Evolutionary conservation across 2,888 invertebrate species (phyloP), one percentile per base, ranked within the genome.

Genomic region (Polymixis flavicincta): DNA sequence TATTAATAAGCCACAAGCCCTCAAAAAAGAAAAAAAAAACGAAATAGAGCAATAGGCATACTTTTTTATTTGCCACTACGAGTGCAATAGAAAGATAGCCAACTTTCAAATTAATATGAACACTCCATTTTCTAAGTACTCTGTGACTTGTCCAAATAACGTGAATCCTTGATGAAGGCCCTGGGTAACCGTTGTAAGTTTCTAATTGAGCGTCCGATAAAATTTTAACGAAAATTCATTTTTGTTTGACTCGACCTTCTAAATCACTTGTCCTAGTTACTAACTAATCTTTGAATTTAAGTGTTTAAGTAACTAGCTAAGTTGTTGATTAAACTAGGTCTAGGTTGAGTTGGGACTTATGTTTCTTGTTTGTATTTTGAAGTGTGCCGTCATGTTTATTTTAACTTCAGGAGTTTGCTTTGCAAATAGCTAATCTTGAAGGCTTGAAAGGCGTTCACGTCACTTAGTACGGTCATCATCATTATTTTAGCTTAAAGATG

Each of bases 111-210:
- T n/a, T n/a, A n/a, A 32, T 17, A 32, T 45, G 11, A 50, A 50
- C 17, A 28, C 59, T 80, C 71, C 67, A 76, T 4, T 71, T 14
- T 4, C 7, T 60, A 2, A 14, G 6, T 64, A 55, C 42, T 76
- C 80, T 68, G 19, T 60, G n/a, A 22, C 42, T 28, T 42, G 73
- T 76, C 32, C 65, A 72, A 86, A 86, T 78, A 83, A 80, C 77
- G 78, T 81, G 77, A 86, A 84, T 86, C 78, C 77, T 69, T 86
- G 83, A 89, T 85, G 80, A 82, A 80, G 74, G 72, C 73, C 48
- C 28, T 59, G 69, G 71, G 50, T 65, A 57, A 59, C 77, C 72
- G 63, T 72, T 64, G 59, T 69, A 81, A 83, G 79, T 82, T 83
- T 61, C 50, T 80, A 85, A 87, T 87, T 82, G 79, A 66, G 69